Evolutionary conservation across 2,888 invertebrate species (phyloP), one percentile per base, ranked within the genome.

Genomic region (Thumatha senex): DNA sequence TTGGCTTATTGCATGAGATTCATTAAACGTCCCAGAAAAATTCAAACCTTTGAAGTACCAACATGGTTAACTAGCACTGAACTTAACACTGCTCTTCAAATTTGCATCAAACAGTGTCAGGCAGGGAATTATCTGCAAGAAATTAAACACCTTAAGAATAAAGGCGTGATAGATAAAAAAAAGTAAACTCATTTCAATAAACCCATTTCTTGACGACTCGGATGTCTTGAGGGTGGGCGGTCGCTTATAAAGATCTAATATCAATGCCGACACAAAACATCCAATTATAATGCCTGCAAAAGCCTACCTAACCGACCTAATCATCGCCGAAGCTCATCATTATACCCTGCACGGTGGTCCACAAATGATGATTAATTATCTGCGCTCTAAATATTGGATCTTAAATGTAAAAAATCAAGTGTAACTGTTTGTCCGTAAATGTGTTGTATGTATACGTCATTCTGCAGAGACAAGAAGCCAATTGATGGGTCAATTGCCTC

Each of bases 261-360:
- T 47, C 3, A 8, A 14, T 5, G n/a, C 45, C 4, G 41, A 49
- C 0, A 51, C 7, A 12, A 56, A 55, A 24, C 59, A 64, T 36
- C 58, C 63, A 8, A 56, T 64, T 1, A 50, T 61, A 18, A 10
- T 63, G n/a, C 48, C 54, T 1, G 30, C 40, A 9, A 30, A 40
- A 7, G 40, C 35, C 11, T 40, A 44, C 15, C 15, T 43, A 1
- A 54, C 58, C 0, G 45, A 48, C 0, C 47, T 66, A 9, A 38
- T 70, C 7, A 40, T 67, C 1, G 36, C 15, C 1, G 67, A 70
- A 10, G 63, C 67, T 10, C 67, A 67, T 31, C 3, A 33, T 0
- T 58, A 46, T 10, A 64, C 64, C 0, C 9, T 68, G 8, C 68
- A 70, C 41, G 67, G 68, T 8, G 65, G 65, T 1, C 43, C 48